phyloP scores from a whole-genome alignment of 2,888 invertebrate species.

The Aleiodes leptofemur region DNA sequence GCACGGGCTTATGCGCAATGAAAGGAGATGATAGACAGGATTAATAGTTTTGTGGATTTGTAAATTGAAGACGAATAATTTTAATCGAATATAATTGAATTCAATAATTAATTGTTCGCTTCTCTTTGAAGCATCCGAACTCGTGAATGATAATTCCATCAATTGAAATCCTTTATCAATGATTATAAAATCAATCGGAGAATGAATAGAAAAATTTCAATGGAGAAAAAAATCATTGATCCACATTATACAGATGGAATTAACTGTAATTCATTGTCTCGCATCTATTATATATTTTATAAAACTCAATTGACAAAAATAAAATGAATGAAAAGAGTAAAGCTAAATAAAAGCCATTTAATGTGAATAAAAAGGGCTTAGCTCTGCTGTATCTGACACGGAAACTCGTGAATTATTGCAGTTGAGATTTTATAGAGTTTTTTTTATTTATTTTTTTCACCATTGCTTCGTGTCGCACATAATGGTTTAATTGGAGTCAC shows the following conservation, averaged over 20 bases:
- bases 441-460: conserved; percentile 44
- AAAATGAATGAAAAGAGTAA: neutral
- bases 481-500: conserved; percentile 67
- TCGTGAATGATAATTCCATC: too few species aligned
- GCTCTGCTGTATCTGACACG: conserved; percentile 10
- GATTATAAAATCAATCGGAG: too few species aligned
- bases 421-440: conserved; percentile 32
- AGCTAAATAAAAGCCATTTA: conserved; percentile 6
- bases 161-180: too few species aligned
- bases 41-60: too few species aligned
- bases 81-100: too few species aligned
- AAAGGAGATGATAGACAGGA: neutral
- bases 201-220: too few species aligned
- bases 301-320: conserved; percentile 4
- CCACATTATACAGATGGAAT: too few species aligned
- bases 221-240: too few species aligned
- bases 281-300: neutral
- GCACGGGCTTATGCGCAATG: neutral
- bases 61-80: too few species aligned
- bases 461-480: conserved; percentile 52
- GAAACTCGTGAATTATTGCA: conserved; percentile 39
- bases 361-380: conserved; percentile 15
- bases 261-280: too few species aligned
- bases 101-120: too few species aligned
- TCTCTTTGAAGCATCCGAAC: too few species aligned